phyloP scores from a whole-genome alignment of 2,888 invertebrate genomes.

The Drosophila nigricruria region DNA sequence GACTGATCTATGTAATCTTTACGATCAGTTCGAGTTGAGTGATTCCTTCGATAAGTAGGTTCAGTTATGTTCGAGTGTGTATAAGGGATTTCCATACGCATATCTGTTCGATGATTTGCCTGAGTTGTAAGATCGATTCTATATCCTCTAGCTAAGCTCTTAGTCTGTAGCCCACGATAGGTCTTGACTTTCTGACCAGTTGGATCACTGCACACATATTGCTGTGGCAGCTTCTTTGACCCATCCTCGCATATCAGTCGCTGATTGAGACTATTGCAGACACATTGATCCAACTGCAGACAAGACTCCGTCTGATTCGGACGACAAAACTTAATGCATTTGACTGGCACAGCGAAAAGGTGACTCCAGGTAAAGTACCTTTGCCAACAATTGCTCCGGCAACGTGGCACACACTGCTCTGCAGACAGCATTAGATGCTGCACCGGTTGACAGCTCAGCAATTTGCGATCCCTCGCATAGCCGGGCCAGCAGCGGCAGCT shows the following conservation, averaged over 20 bases:
- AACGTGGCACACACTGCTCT: background rate
- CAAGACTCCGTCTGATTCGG: background rate
- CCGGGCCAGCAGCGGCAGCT: constrained; percentile 29
- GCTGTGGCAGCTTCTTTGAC: background rate
- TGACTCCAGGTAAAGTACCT: background rate
- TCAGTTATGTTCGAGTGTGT: background rate
- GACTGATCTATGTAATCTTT: background rate
- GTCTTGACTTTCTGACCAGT: no score
- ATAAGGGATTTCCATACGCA: background rate
- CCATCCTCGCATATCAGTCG: constrained; percentile 5
- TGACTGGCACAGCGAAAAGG: background rate
- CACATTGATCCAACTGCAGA: constrained; percentile 7
- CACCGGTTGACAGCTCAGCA: constrained; percentile 13
- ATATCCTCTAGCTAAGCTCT: no score
- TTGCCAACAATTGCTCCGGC: constrained; percentile 5
- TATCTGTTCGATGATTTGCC: background rate
- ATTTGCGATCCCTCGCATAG: background rate
- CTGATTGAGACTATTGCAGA: constrained; percentile 17
- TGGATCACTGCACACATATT: constrained; percentile 13
- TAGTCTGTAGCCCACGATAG: background rate
- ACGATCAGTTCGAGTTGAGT: background rate
- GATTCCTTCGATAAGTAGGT: background rate
- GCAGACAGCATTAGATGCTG: constrained; percentile 6
- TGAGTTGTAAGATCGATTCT: no score
- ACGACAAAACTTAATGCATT: background rate